phyloP scores from a whole-genome alignment of 2,113 vertebrate genomes.

The Podarcis muralis region DNA sequence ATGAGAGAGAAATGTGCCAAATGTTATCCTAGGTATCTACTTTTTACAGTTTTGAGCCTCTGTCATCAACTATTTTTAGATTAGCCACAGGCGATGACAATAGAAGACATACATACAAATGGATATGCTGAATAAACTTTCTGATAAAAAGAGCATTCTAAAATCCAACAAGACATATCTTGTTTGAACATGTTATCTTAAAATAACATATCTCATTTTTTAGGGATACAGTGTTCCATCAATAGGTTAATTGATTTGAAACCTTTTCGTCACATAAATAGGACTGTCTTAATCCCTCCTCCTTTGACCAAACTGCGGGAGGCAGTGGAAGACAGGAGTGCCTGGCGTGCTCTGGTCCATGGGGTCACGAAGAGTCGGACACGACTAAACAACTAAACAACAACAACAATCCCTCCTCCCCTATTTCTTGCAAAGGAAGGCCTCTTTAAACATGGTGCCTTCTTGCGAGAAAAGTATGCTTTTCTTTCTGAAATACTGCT shows the following conservation, averaged over 20 bases:
- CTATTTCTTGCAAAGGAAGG: neutral
- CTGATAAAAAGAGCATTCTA: slow-evolving; percentile 13
- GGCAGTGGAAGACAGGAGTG: too few relatives aligned
- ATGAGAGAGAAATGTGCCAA: slow-evolving; percentile 45
- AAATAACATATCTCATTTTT: neutral
- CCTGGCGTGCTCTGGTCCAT: too few relatives aligned
- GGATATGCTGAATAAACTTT: slow-evolving; percentile 35
- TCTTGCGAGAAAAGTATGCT: neutral
- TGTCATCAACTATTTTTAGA: slow-evolving; percentile 35
- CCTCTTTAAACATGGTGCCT: neutral
- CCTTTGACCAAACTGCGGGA: too few relatives aligned
- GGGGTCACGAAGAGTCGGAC: too few relatives aligned
- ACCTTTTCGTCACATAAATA: neutral
- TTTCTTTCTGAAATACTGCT: neutral
- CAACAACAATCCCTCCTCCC: neutral
- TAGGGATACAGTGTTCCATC: neutral
- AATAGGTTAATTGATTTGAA: neutral
- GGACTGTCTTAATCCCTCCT: neutral
- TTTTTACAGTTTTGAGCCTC: slow-evolving; percentile 40
- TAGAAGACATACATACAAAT: neutral
- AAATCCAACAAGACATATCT: neutral
- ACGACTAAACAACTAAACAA: too few relatives aligned
- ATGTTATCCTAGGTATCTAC: slow-evolving; percentile 44
- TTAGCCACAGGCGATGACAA: slow-evolving; percentile 16
- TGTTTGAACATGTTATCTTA: too few relatives aligned